Base-by-base conservation (phyloP, 1,140 invertebrate genomes). In the Calephelis nemesis region DNA sequence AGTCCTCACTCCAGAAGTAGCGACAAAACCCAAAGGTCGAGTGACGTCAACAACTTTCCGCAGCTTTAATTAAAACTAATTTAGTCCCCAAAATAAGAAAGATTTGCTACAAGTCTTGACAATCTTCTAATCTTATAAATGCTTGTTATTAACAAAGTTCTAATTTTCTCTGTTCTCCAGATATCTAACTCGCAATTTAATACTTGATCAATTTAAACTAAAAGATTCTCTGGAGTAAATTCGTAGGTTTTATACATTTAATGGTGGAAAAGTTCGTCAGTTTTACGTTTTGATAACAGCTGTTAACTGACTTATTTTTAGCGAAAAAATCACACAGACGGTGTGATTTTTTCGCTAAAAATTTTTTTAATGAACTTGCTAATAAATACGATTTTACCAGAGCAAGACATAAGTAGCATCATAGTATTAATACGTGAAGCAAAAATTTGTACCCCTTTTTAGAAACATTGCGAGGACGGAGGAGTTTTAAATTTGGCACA, bases 31-130 rank as follows among this genome's bases (percentile, higher is more conserved):
- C 30, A 66, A 58, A 50, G 65, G 65, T 66, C 65, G 12, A 19
- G 50, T 42, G 19, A 39, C 54, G 48, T 65, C 50, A 42, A 66
- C 65, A 66, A 66, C 50, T 66, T 66, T 66, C 45, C 42, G 45
- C 65, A 11, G n/a, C 40, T 60, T 66, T 66, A 66, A 66, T 66
- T 66, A 66, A 65, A 66, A 60, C 65, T 66, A 66, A 66, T 66
- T 66, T 39, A 7, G 9, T 47, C 13, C 65, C 65, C n/a, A 66
- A 66, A 66, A 66, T 66, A 66, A 60, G 65, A 66, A 60, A 66
- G 15, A 66, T 66, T 66, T 66, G 65, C 40, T 54, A 47, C 50
- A 58, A 54, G 65, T 40, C 50, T 15, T 47, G 52, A 47, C 42
- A 7, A 66, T 58, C 49, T 66, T 19, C 65, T 66, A 54, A 66